Conservation (phyloP, 2,888 invertebrate genomes). For the Zaprionus bogoriensis region DNA sequence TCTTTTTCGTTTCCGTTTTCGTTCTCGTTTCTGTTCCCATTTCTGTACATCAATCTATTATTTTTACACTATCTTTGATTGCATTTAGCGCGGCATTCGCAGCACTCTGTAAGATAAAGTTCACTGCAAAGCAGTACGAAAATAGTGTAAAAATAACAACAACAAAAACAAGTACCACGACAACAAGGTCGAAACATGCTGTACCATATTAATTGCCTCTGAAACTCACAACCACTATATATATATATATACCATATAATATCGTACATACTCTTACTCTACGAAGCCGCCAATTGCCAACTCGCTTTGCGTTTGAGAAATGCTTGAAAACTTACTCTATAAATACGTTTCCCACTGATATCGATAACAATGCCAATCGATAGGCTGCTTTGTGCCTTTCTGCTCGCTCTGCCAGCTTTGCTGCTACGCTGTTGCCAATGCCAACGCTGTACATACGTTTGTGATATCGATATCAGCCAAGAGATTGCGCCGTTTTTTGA, state of each 20-base stretch:
- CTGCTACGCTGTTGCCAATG: slow-evolving; percentile 16
- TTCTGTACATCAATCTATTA: slow-evolving; percentile 38
- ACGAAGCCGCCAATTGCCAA: slow-evolving; percentile 26
- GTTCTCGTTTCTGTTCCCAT: slow-evolving; percentile 7
- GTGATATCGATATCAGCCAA: slow-evolving; percentile 8
- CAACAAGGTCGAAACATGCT: slow-evolving; percentile 19
- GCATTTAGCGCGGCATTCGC: slow-evolving; percentile 42
- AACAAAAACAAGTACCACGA: neutral
- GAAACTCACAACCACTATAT: slow-evolving; percentile 23
- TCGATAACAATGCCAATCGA: slow-evolving; percentile 26
- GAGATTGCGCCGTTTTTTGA: slow-evolving; percentile 19
- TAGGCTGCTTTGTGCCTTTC: slow-evolving; percentile 26
- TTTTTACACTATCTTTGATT: slow-evolving; percentile 72
- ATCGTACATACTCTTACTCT: slow-evolving; percentile 10
- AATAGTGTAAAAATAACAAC: slow-evolving; percentile 57
- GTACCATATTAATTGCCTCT: slow-evolving; percentile 40
- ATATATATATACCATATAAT: slow-evolving; percentile 13
- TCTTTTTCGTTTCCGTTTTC: slow-evolving; percentile 3
- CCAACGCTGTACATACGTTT: slow-evolving; percentile 28
- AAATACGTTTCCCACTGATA: neutral
- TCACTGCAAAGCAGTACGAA: slow-evolving; percentile 49
- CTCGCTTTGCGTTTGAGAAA: slow-evolving; percentile 47
- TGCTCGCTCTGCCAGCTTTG: slow-evolving; percentile 20
- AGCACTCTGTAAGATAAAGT: slow-evolving; percentile 64
- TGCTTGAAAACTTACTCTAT: slow-evolving; percentile 23